Base-by-base conservation (phyloP, 64 coral and sea anemone genomes). In the Platygyra sinensis region DNA sequence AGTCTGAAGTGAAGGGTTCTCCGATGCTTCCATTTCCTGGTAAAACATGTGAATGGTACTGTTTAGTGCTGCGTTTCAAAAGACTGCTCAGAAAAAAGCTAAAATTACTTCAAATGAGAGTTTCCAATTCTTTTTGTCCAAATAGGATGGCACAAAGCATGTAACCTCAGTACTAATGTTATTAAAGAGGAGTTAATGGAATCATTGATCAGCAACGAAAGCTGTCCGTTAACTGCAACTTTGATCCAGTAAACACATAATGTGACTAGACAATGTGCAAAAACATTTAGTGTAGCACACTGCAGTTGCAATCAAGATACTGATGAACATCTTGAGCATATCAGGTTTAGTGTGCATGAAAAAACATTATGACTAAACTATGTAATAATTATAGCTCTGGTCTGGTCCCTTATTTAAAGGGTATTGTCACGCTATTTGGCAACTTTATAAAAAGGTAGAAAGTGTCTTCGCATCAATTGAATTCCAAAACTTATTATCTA, bases 21-120 rank as follows among this genome's bases (percentile, higher is more conserved):
- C 96, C 18, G 94, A 91, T 24, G 96, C 96, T 57, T 98, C 93
- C 73, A 95, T 90, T 92, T 98, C 96, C 96, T 98, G 59, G 17
- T 36, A 36, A 36, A 36, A 36, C 33, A 36, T 3, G 33, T 36
- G 33, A 36, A 36, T 36, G 33, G 33, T 36, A 36, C 33, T 36
- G 33, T 36, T 36, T 36, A 36, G 33, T 36, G 33, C 33, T 36
- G 33, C 5, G 52, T 54, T 54, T 54, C 52, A 8, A 54, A 54
- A 8, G 13, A 54, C 8, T 54, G 8, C 52, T 54, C 52, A 13
- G 8, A 54, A 54, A 54, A 54, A 13, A 2, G 13, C 1, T 13
- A 5, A 54, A 54, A 36, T 36, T 36, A 36, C 33, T 36, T 36
- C 1, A 36, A 36, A n/a, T n/a, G n/a, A n/a, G n/a, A n/a, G n/a